Evolutionary conservation across 2,113 vertebrate genomes (phyloP).

Genomic region (Oreamnos americanus): DNA sequence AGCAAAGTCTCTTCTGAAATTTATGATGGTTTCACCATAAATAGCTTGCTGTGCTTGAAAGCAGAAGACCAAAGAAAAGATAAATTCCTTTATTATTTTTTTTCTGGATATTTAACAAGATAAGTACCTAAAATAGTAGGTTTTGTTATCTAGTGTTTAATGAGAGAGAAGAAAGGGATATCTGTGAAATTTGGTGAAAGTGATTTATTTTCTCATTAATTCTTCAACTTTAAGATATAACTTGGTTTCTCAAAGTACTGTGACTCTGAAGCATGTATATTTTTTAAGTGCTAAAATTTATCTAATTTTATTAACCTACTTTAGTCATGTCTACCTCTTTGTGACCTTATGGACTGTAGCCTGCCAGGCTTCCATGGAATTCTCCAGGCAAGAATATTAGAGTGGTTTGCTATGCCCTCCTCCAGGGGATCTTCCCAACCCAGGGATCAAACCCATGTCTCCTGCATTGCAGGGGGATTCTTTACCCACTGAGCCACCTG

Average conservation of each 20-base stretch:
- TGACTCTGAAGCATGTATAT: not conserved
- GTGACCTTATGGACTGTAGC: not conserved
- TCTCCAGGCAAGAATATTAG: not conserved
- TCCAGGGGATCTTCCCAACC: not conserved
- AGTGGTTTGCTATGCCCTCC: not conserved
- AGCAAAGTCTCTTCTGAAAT: not conserved
- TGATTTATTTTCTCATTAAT: slow-evolving; percentile 7
- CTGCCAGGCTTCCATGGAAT: not conserved
- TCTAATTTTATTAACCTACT: not conserved
- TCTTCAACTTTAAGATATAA: not conserved
- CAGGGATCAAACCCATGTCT: not conserved
- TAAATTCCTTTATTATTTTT: not conserved
- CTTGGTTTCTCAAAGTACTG: not conserved
- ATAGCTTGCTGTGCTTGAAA: not conserved
- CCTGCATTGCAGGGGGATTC: not conserved
- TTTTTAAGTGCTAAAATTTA: not conserved
- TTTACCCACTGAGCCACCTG: not conserved
- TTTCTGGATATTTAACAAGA: not conserved
- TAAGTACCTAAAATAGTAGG: not conserved
- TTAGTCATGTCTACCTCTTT: not conserved
- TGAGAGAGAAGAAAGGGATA: not conserved
- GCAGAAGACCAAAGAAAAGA: not conserved
- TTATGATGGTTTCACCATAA: not conserved
- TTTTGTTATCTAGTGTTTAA: not conserved
- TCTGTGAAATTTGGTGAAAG: not conserved